phyloP scores from a whole-genome alignment of 2,888 invertebrate genomes.

The Pseudococcus longispinus region DNA sequence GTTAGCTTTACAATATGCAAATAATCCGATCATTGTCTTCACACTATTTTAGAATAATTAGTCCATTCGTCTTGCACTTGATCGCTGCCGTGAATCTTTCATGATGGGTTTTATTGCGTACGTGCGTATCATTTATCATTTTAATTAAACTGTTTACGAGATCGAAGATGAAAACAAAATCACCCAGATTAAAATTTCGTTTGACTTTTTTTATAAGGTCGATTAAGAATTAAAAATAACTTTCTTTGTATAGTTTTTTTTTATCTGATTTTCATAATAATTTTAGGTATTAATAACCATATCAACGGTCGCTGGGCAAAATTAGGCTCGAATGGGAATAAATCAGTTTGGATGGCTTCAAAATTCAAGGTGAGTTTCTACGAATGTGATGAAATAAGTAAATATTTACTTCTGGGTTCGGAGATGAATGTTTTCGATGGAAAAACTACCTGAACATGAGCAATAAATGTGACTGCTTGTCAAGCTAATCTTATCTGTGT shows the following conservation, averaged over 20 bases:
- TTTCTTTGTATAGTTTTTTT: background rate
- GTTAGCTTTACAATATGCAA: background rate
- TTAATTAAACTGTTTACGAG: background rate
- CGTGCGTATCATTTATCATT: background rate
- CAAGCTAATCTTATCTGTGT: too few species aligned
- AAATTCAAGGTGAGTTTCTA: background rate
- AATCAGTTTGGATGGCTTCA: background rate
- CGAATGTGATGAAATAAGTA: too few species aligned
- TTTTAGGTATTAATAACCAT: background rate
- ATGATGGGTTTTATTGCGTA: background rate
- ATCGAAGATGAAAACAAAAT: constrained; percentile 1
- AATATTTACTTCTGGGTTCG: too few species aligned
- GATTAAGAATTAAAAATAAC: background rate
- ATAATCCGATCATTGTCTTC: background rate
- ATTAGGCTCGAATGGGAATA: background rate
- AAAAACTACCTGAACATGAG: background rate
- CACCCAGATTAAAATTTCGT: background rate
- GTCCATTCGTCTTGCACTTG: background rate
- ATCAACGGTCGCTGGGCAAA: background rate
- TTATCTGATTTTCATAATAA: background rate
- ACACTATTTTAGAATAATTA: background rate
- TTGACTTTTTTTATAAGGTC: constrained; percentile 2
- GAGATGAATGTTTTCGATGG: background rate
- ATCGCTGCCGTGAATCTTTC: background rate
- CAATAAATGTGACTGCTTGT: background rate